Evolutionary conservation across 2,113 vertebrate genomes (phyloP).

Genomic region (Lophotis ruficrista): DNA sequence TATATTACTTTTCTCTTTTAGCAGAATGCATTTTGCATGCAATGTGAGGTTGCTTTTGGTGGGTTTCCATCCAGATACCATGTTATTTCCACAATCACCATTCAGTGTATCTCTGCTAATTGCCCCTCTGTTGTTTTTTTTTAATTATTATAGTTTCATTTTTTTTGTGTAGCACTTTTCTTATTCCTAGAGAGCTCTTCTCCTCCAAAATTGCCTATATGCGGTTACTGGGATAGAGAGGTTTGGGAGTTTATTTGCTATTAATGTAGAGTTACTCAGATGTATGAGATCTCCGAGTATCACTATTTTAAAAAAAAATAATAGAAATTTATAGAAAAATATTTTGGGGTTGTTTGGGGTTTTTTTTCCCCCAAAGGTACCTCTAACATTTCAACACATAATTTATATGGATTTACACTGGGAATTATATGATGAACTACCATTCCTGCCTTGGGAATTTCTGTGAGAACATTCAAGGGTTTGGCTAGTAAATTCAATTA

Average conservation of each 20-base stretch:
- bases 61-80: background rate
- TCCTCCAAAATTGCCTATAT: background rate
- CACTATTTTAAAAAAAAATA: too few relatives aligned
- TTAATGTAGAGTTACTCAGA: background rate
- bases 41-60: background rate
- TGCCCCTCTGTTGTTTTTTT: background rate
- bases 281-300: background rate
- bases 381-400: background rate
- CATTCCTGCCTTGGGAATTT: background rate
- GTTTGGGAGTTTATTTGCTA: background rate
- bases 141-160: background rate
- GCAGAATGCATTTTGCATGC: background rate
- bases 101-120: background rate
- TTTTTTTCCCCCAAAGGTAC: background rate
- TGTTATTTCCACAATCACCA: background rate
- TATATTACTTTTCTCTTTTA: background rate
- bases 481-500: slow-evolving; percentile 29
- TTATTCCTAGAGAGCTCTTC: background rate
- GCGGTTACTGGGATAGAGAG: background rate
- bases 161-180: background rate
- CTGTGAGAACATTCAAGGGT: background rate
- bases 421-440: background rate
- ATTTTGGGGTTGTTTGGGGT: background rate
- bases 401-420: background rate
- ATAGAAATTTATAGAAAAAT: background rate